Conservation (phyloP, 2,113 vertebrate species). For the Hystrix brachyura region DNA sequence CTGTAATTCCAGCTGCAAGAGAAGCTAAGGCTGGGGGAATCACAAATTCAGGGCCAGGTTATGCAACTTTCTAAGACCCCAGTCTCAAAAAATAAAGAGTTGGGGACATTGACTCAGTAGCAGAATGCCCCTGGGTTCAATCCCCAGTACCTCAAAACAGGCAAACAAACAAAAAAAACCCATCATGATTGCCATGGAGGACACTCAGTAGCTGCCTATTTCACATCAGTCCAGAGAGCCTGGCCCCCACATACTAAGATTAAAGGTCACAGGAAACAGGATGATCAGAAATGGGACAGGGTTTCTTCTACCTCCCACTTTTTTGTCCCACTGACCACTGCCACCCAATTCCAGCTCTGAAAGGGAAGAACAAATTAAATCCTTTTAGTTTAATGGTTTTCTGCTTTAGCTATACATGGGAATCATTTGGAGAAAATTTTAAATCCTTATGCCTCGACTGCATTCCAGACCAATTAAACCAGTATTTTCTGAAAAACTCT, state of each 20-base stretch:
- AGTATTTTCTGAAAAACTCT: background rate
- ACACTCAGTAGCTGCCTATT: background rate
- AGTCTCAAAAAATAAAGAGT: background rate
- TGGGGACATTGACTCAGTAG: background rate
- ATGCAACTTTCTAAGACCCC: background rate
- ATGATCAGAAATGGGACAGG: background rate
- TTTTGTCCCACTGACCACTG: background rate
- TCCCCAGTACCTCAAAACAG: background rate
- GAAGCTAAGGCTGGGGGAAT: background rate
- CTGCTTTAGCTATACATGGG: background rate
- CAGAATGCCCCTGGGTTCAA: background rate
- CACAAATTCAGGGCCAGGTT: background rate
- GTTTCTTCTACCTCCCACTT: no score
- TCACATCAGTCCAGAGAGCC: background rate
- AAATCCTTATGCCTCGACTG: constrained; percentile 14
- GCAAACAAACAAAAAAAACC: background rate
- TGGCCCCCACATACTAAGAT: background rate
- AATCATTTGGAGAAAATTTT: background rate
- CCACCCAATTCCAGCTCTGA: background rate
- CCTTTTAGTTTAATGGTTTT: background rate
- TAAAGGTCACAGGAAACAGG: background rate
- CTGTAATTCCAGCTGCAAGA: background rate
- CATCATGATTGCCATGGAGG: background rate
- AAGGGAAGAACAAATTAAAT: background rate
- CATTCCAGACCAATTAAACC: background rate